Conservation (phyloP, 2,888 invertebrate genomes). For the Shargacucullia verbasci region DNA sequence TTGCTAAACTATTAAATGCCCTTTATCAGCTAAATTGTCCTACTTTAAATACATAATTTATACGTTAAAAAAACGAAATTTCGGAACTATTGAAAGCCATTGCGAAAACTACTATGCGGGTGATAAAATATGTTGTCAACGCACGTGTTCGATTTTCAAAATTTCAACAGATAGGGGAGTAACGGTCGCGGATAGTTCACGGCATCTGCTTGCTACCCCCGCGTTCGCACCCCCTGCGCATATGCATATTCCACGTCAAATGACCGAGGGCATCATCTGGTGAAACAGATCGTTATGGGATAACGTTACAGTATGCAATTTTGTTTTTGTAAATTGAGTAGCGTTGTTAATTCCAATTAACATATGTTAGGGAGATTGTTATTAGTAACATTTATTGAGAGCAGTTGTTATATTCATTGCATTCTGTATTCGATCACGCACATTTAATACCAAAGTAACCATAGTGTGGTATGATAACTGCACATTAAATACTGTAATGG, state of each 20-base stretch:
- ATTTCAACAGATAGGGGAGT: constrained; percentile 82
- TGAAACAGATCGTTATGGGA: constrained; percentile 66
- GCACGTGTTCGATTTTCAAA: constrained; percentile 85
- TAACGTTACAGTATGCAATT: constrained; percentile 60
- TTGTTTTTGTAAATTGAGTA: constrained; percentile 61
- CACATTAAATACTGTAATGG: constrained; percentile 10
- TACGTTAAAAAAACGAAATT: constrained; percentile 27
- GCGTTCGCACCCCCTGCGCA: constrained; percentile 61
- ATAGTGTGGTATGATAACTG: constrained; percentile 12
- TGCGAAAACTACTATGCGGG: constrained; percentile 75
- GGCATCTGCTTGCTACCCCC: constrained; percentile 80
- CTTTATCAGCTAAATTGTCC: constrained; percentile 41
- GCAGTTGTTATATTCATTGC: constrained; percentile 21
- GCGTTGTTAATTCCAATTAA: constrained; percentile 55
- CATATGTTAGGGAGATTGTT: constrained; percentile 52
- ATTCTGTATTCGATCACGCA: constrained; percentile 24
- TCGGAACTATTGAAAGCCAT: constrained; percentile 39
- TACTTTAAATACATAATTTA: constrained; percentile 32
- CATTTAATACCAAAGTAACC: neutral
- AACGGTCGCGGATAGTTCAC: constrained; percentile 78
- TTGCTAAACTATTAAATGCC: constrained; percentile 25
- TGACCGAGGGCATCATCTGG: constrained; percentile 75
- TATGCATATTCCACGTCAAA: constrained; percentile 62
- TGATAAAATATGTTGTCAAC: constrained; percentile 83
- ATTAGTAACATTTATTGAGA: constrained; percentile 31